Evolutionary conservation across 2,888 invertebrate genomes (phyloP), one percentile per base, ranked within the genome.

Genomic region (Callimorpha dominula): DNA sequence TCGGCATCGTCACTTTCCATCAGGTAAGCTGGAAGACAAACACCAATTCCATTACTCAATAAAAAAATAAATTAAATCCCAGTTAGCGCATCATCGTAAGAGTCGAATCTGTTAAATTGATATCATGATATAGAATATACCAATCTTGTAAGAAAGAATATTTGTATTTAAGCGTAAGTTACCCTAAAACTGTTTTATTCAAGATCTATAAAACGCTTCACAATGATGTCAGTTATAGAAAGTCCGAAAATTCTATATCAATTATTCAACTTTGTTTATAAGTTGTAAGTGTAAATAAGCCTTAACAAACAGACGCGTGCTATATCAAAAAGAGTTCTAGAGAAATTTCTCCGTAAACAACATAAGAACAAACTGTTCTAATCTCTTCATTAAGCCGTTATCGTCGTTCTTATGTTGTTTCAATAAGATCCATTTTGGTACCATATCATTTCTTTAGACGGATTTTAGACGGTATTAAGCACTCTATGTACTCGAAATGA

Each of bases 301-400:
- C 84, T 70, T 84, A 64, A 81, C 42, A 76, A 72, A 79, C 74
- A 74, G 80, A 89, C 90, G 89, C 91, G 90, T 91, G 91, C 89
- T 90, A 81, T 81, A 89, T 87, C 85, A 87, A 86, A 90, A 87
- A 87, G 81, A 87, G 77, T 81, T 84, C 72, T 82, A 86, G 85
- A 86, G 87, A 88, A 89, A 86, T 88, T 87, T 87, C 88, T 88
- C 86, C 80, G 85, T 86, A 85, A 87, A 86, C 87, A 82, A 86
- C 84, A 82, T 86, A 86, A 84, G 84, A 83, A 84, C 85, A 78
- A 85, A 85, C 86, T 81, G 78, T 88, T 85, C 86, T 89, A 90
- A 90, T 90, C 87, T 87, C 90, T 90, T 91, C 87, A 90, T 90
- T 90, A 90, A 78, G 79, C 78, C 82, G 76, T 77, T 78, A 77